These are phyloP conservation scores for Euphydryas editha DNA, from an alignment of 2,888 invertebrate genomes.

Conservation along the genomic window DNA sequence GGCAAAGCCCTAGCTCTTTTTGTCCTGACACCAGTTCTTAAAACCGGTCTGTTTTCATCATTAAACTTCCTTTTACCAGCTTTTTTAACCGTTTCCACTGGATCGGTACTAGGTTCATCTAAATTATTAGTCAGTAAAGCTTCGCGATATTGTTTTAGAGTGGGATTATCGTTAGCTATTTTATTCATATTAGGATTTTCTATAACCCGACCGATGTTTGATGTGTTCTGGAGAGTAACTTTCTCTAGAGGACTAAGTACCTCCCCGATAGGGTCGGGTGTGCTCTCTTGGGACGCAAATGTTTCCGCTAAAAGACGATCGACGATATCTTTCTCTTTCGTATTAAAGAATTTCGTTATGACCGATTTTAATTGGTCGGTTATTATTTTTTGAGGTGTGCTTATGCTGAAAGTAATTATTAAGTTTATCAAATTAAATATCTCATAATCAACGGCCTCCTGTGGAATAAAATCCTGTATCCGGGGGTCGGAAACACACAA, in stretches of 20 bases:
- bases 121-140: conserved; percentile 47
- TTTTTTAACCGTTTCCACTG: conserved; percentile 8
- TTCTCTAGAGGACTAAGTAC: conserved; percentile 58
- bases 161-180: conserved; percentile 47
- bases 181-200: conserved; percentile 39
- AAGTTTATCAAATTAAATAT: no score
- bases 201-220: conserved; percentile 51
- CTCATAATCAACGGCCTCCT: no score
- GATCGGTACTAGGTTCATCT: conserved; percentile 36
- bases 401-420: conserved; percentile 47
- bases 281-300: conserved; percentile 50
- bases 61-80: conserved; percentile 51
- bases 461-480: no score
- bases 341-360: conserved; percentile 52
- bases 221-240: conserved; percentile 53
- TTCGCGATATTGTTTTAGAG: conserved; percentile 59
- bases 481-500: no score
- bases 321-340: conserved; percentile 49
- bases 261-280: conserved; percentile 58
- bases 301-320: conserved; percentile 60
- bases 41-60: conserved; percentile 34
- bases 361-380: conserved; percentile 49
- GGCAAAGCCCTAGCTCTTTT: conserved; percentile 46
- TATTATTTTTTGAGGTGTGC: conserved; percentile 50
- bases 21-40: conserved; percentile 49